Conservation (phyloP, 2,113 vertebrate genomes). For the Corythaeola cristata region DNA sequence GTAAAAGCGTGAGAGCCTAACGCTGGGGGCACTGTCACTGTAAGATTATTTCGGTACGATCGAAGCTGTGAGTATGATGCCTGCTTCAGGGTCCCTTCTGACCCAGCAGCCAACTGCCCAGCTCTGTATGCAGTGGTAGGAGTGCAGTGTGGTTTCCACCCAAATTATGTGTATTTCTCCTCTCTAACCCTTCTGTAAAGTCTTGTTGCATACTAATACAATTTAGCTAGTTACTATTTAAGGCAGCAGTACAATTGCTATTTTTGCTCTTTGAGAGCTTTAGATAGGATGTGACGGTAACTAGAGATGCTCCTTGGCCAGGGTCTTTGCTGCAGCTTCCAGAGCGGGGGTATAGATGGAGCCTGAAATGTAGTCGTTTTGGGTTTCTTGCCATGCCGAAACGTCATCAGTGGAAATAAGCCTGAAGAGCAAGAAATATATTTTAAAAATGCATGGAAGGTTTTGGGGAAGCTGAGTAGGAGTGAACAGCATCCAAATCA, state of each 20-base stretch:
- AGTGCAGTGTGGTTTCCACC: background rate
- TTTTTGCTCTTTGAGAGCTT: background rate
- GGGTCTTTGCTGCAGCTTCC: background rate
- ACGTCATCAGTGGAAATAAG: background rate
- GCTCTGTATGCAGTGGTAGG: fast-evolving
- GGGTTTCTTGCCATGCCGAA: background rate
- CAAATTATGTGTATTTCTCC: background rate
- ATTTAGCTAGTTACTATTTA: background rate
- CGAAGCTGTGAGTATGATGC: background rate
- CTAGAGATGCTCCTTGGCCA: background rate
- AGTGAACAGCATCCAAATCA: background rate
- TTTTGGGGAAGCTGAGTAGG: background rate
- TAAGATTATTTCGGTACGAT: background rate
- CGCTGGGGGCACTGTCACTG: background rate
- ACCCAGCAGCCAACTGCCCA: background rate
- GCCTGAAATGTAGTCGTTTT: fast-evolving
- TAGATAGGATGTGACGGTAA: background rate
- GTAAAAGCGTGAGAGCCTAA: background rate
- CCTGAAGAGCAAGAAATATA: background rate
- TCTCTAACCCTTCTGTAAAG: background rate
- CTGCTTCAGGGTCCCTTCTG: background rate
- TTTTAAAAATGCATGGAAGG: background rate
- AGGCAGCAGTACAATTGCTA: background rate
- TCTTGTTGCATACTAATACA: background rate
- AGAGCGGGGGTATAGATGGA: fast-evolving